Conservation (phyloP, 2,113 vertebrate species). For the Tyto alba region DNA sequence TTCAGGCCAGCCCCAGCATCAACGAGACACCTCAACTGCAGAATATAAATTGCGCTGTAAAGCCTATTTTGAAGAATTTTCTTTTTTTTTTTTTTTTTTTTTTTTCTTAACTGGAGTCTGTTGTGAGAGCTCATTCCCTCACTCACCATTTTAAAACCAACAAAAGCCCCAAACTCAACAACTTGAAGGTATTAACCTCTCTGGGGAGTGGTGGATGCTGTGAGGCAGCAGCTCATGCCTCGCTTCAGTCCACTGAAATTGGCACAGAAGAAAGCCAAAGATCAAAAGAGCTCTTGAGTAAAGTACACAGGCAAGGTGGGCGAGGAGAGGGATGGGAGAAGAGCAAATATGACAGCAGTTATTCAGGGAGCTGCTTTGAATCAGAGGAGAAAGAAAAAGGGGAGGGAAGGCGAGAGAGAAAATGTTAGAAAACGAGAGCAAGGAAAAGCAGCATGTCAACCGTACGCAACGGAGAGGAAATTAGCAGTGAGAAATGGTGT, state of each 20-base stretch:
- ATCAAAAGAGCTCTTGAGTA: constrained; percentile 39
- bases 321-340: neutral
- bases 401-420: neutral
- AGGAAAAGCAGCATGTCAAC: neutral
- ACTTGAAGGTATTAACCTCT: constrained; percentile 12
- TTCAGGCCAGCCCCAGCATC: neutral
- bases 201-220: neutral
- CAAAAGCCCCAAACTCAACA: neutral
- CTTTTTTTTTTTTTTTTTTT: neutral
- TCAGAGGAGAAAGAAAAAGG: neutral
- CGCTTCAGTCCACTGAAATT: neutral
- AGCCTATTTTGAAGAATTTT: neutral
- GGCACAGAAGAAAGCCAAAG: neutral
- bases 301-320: neutral
- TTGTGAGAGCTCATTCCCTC: neutral
- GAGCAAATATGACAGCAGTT: constrained; percentile 29
- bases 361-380: neutral
- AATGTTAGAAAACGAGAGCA: neutral
- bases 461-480: neutral
- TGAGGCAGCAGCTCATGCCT: neutral
- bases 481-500: constrained; percentile 15
- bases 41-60: neutral
- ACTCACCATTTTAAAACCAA: neutral
- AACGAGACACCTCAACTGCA: neutral
- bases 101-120: neutral